A percentile compares a stretch with the other conserved stretches of the same genome.
Evolutionary conservation across 2,888 invertebrate species (phyloP).

Genomic region (Drosophila mercatorum): DNA sequence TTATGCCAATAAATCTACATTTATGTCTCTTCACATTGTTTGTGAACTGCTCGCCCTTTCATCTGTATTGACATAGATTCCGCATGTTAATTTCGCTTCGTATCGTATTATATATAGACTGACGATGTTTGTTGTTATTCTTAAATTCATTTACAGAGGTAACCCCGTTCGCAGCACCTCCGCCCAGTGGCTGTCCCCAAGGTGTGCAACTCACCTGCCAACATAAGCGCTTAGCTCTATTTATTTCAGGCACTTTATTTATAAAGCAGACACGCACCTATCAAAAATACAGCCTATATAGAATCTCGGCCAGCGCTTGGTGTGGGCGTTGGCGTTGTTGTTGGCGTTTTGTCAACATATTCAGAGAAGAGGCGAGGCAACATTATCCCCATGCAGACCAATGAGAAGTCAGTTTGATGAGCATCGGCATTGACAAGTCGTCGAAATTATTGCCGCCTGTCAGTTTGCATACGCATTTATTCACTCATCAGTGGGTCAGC

Average conservation of each 20-base stretch:
- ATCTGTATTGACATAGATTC: neutral
- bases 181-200: conserved; percentile 13
- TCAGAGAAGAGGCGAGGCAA: conserved; percentile 13
- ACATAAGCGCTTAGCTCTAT: conserved; percentile 50
- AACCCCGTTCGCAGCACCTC: conserved; percentile 50
- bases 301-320: conserved; percentile 44
- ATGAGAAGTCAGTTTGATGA: conserved; percentile 73
- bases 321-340: conserved; percentile 17
- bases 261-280: conserved; percentile 74
- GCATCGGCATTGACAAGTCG: conserved; percentile 75
- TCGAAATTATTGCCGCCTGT: conserved; percentile 76
- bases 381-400: conserved; percentile 24
- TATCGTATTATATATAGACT: neutral
- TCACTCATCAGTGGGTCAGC: conserved; percentile 58
- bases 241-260: conserved; percentile 67
- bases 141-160: conserved; percentile 58
- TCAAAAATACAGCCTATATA: conserved; percentile 34
- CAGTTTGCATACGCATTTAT: conserved; percentile 69
- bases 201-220: conserved; percentile 57
- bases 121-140: conserved; percentile 40
- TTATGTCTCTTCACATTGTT: neutral
- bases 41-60: conserved; percentile 6
- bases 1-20: neutral
- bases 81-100: neutral
- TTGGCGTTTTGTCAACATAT: conserved; percentile 71